Evolutionary conservation across 2,888 invertebrate species (phyloP), one percentile per base, ranked within the genome.

Genomic region (Leucophenga montana): DNA sequence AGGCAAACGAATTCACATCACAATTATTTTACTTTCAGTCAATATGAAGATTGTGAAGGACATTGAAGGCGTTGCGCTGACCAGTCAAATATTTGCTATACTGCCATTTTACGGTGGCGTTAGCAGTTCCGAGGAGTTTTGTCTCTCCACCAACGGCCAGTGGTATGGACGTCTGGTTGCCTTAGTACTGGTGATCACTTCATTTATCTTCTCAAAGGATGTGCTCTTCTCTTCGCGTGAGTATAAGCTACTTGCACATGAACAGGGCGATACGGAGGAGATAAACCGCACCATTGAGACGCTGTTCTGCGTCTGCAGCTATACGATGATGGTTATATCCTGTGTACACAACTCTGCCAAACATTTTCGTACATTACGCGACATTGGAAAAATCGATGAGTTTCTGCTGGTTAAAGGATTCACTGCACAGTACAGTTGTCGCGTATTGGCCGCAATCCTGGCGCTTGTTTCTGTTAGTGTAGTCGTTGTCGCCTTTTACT

Each of bases 201-300:
- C 80, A 1, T 11, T 70, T 0, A 0, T 70, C 1, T 68, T 84
- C 50, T 73, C 76, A 44, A 13, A 73, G 48, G 77, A 82, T 66
- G 83, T 85, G 3, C 57, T 86, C 13, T 75, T 79, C 50, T 64
- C 62, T 0, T 75, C 81, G 8, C 66, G 71, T 3, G 68, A 77
- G 8, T 85, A 83, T 65, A 78, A 79, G 22, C 46, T 85, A 31
- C 73, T 79, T 65, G 39, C 71, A 14, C 77, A 74, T 8, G 44
- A 72, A 11, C 80, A 82, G 14, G 83, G 80, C 4, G 78, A 85
- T 27, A 79, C 85, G 1, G 86, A 85, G 70, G 78, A 83, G 64
- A 85, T 86, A 14, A 86, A 85, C 69, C 78, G 84, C 14, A 83
- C 84, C 8, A 83, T 85, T 46, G 85, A 85, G 72, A 85, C 84